These are phyloP conservation scores for Polydrusus pterygomalis DNA, from an alignment of 2,888 invertebrate species.

Conservation along the genomic window DNA sequence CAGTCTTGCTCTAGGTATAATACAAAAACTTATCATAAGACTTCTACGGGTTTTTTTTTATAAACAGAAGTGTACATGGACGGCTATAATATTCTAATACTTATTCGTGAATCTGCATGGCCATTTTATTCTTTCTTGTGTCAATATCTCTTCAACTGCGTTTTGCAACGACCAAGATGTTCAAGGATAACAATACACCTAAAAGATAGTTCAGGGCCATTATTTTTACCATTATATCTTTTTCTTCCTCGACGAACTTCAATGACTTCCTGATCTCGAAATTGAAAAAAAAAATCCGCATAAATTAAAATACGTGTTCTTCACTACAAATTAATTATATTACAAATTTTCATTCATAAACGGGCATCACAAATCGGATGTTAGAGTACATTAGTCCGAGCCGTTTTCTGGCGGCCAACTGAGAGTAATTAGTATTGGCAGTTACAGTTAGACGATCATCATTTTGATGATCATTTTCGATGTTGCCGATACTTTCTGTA, in stretches of 20 bases:
- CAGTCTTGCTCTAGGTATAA: too few species aligned
- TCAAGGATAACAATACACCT: background rate
- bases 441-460: constrained; percentile 38
- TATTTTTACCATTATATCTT: background rate
- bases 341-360: constrained; percentile 50
- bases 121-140: too few species aligned
- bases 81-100: too few species aligned
- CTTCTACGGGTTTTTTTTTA: too few species aligned
- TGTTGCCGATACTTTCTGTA: constrained; percentile 8
- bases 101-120: too few species aligned
- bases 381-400: constrained; percentile 35
- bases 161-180: too few species aligned
- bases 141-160: too few species aligned
- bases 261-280: constrained; percentile 41
- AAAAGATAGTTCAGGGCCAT: background rate
- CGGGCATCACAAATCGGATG: constrained; percentile 41
- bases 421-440: constrained; percentile 36
- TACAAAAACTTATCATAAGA: too few species aligned
- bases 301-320: constrained; percentile 42
- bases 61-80: too few species aligned
- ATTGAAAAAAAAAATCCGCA: constrained; percentile 29
- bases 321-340: constrained; percentile 41
- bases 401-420: constrained; percentile 18
- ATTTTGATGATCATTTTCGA: constrained; percentile 8
- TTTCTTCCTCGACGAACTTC: constrained; percentile 22